Evolutionary conservation across 2,888 invertebrate species (phyloP).

Genomic region (Tipula helvola): DNA sequence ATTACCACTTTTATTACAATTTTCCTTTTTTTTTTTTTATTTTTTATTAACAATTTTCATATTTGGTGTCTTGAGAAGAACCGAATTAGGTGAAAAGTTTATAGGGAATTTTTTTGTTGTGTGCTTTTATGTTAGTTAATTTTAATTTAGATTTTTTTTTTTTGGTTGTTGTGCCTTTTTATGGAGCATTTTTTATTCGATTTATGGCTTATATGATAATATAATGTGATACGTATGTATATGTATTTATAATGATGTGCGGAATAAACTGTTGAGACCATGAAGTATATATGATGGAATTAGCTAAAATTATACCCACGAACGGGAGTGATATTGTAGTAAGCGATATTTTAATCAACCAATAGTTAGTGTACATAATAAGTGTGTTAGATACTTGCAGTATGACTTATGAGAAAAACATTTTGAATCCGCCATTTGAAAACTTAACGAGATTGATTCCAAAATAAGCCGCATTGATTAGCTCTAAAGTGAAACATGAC

Average conservation of each 20-base stretch:
- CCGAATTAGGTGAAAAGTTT: constrained; percentile 4
- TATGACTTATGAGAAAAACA: too few relatives aligned
- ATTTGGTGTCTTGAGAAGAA: constrained; percentile 4
- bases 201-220: not conserved
- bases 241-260: not conserved
- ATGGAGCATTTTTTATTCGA: not conserved
- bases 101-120: not conserved
- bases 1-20: constrained; percentile 4
- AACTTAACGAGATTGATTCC: too few relatives aligned
- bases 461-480: too few relatives aligned
- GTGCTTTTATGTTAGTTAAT: not conserved
- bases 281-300: too few relatives aligned
- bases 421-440: too few relatives aligned
- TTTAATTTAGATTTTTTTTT: not conserved
- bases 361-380: too few relatives aligned
- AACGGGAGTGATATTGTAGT: too few relatives aligned
- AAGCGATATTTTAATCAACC: too few relatives aligned
- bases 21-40: not conserved
- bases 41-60: not conserved
- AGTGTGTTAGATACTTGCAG: too few relatives aligned
- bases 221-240: not conserved
- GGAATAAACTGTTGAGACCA: not conserved
- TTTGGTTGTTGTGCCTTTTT: not conserved
- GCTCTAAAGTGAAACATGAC: too few relatives aligned
- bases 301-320: too few relatives aligned